A percentile compares a stretch with the other conserved stretches of the same genome.
Evolutionary conservation across 1,140 invertebrate species (phyloP).

Genomic region (Spodoptera litura): DNA sequence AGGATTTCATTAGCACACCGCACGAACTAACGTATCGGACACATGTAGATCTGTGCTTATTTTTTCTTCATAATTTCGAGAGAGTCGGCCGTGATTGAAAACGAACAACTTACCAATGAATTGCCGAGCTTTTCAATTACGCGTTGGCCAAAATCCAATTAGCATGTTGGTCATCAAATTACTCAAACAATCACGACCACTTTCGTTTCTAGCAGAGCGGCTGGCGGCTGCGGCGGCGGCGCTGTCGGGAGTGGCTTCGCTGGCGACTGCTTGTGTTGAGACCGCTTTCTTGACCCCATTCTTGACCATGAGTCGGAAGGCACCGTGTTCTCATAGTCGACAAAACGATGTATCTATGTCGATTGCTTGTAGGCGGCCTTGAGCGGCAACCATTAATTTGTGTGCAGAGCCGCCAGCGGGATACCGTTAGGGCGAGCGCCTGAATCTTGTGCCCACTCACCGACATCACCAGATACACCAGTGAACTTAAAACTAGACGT

Average conservation of each 20-base stretch:
- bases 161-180: conserved; percentile 58
- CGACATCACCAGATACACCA: conserved; percentile 62
- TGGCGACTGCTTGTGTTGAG: conserved; percentile 58
- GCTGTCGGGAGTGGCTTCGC: conserved; percentile 52
- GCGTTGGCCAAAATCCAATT: conserved; percentile 60
- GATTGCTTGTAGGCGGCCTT: conserved; percentile 83
- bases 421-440: conserved; percentile 77
- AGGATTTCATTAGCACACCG: conserved; percentile 72
- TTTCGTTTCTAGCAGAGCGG: conserved; percentile 53
- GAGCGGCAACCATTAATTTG: conserved; percentile 82
- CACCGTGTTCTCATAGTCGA: conserved; percentile 78
- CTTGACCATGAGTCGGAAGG: conserved; percentile 68
- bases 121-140: conserved; percentile 50
- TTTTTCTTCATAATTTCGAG: conserved; percentile 59
- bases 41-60: conserved; percentile 53
- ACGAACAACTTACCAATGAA: conserved; percentile 46
- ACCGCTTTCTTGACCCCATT: conserved; percentile 80
- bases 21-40: conserved; percentile 40
- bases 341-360: conserved; percentile 83
- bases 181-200: conserved; percentile 60
- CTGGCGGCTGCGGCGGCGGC: conserved; percentile 27
- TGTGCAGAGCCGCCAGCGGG: conserved; percentile 75
- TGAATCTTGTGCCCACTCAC: conserved; percentile 72
- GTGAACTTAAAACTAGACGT: conserved; percentile 52
- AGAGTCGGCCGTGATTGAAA: conserved; percentile 62